Evolutionary conservation across 1,140 invertebrate species (phyloP), one percentile per base, ranked within the genome.

Genomic region (Metaphire vulgaris): DNA sequence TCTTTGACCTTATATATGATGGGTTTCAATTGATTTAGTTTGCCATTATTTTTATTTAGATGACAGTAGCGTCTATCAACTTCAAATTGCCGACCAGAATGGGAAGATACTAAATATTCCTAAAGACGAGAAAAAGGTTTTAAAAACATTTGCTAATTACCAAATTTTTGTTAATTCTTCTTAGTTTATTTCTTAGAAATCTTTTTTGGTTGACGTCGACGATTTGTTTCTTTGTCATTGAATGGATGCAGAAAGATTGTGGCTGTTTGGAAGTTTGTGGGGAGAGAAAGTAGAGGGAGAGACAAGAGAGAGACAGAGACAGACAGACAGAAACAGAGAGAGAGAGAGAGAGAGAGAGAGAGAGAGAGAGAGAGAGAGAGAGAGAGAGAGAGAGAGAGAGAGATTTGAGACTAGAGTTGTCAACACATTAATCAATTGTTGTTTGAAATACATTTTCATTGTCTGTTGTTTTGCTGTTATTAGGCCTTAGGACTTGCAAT

Each of bases 51-150:
- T n/a, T n/a, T n/a, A n/a, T n/a, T n/a, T n/a, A 33, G 69, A 33
- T 33, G 81, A 85, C 74, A 80, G 82, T 79, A 81, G 81, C 75
- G 78, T 80, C 69, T 80, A 81, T 80, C 84, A 82, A 72, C 81
- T 88, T 21, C 80, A 92, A 90, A 87, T 93, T 77, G 90, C 92
- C 82, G 91, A 93, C 84, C 92, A 93, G 82, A 88, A 89, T 74
- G 92, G 92, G 6, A 90, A 91, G 82, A 82, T 89, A 1, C 84
- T 93, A 0, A 86, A 90, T 33, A 84, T 93, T 30, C 92, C 92
- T 0, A 80, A 86, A 1, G 83, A 88, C 6, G 91, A 93, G 82
- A 89, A 88, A 76, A 88, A 81, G 80, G 84, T 84, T 33, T 77
- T 28, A 41, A 32, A 1, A 1, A 69, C 72, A 2, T 6, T 75